Evolutionary conservation across 2,888 invertebrate genomes (phyloP), one percentile per base, ranked within the genome.

Genomic region (Drosophila rubida): DNA sequence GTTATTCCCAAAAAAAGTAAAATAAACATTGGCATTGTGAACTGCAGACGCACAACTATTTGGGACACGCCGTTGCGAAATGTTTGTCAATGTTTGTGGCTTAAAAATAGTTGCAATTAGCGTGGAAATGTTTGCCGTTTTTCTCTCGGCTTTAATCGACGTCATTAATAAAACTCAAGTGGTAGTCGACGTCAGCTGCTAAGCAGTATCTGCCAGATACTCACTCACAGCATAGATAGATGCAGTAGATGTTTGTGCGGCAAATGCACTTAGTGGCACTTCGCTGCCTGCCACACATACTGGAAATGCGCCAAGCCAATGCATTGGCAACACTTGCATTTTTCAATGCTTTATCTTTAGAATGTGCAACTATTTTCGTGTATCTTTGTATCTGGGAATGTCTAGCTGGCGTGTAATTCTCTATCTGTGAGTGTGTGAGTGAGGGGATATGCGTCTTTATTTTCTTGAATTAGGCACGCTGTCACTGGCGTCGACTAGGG

Each of bases 331-430:
- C 81, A 77, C 75, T 77, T 78, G 81, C 75, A 74, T 81, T 69
- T 68, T 65, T 75, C 67, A 59, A 32, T 63, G 75, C 57, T 35
- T 61, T 76, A 59, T 77, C 67, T 67, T 63, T 60, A 84, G 61
- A 80, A 77, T 87, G 83, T 86, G 77, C 68, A 80, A 83, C 80
- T 76, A 80, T 72, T 76, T 80, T 76, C 58, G 50, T 67, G 54
- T 60, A 39, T 69, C 46, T 66, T 60, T 76, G 46, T 80, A 78
- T 63, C 62, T 61, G 68, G 57, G 60, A 78, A 73, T 73, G 73
- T 60, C 25, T 65, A 41, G 44, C 55, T 44, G 44, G 16, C 25
- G n/a, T 16, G 45, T 48, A 13, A 45, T 19, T 19, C 25, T 58
- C 16, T 45, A 41, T 41, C n/a, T 37, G 3, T 25, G 45, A 62